Evolutionary conservation across 2,888 invertebrate genomes (phyloP), one percentile per base, ranked within the genome.

Genomic region (Scelioninae gen. 2): DNA sequence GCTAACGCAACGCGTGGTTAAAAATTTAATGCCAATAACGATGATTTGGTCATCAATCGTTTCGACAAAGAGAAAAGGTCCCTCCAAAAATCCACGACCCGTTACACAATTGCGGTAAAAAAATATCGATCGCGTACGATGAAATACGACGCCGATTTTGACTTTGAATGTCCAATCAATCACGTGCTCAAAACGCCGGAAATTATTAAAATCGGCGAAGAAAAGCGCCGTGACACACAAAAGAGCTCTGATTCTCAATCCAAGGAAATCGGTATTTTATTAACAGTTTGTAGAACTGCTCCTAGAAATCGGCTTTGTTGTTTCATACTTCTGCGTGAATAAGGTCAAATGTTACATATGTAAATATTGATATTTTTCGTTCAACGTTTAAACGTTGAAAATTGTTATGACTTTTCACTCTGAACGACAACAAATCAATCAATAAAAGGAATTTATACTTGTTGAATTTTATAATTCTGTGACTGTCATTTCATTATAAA

Each of bases 111-210:
- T 31, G 10, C 4, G 10, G 9, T 2, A 31, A 31, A 31, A 31
- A 31, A 9, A 9, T 7, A 6, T 31, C 9, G 31, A 22, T 22
- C 13, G 6, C 7, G 41, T n/a, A 41, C 39, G 41, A 41, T 28
- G 16, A 15, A 15, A 13, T 3, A 25, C n/a, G 22, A 22, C 22
- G 5, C 22, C 5, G 25, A 46, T 35, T 39, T 39, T 48, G 39
- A 28, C 22, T 35, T 52, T 11, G 22, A 13, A 43, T 16, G 39
- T 48, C 45, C 39, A 39, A 61, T 61, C 60, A 48, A 61, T 63
- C 39, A 43, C 43, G 13, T 35, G 52, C 9, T 61, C 31, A 61
- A 4, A 13, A 31, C 15, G 61, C 50, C 61, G 50, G 48, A 31
- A 50, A 31, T 50, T 22, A 19, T 61, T 61, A 50, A 25, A 9